Evolutionary conservation across 2,797 vertebrate genomes (phyloP), one percentile per base, ranked within the genome.

Genomic region (Propithecus perrieri): DNA sequence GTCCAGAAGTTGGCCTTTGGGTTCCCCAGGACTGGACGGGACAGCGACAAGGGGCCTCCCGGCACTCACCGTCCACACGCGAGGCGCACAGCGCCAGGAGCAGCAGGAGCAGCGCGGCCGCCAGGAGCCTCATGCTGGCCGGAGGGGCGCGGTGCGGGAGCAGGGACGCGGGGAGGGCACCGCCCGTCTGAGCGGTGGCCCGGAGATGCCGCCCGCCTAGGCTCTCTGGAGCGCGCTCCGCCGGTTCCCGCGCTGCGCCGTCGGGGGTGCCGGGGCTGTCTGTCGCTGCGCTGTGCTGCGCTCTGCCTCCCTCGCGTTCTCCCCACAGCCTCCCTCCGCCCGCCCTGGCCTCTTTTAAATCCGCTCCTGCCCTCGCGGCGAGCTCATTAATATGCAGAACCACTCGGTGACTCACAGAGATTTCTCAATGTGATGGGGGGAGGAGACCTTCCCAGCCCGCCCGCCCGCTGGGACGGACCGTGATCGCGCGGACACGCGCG

Each of bases 381-480:
- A 97, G 98, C 99, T 99, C 99, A 99, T 99, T 99, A 99, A 99
- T 99, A 99, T 99, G 99, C 99, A 99, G 96, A 98, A 98, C 99
- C 98, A 99, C 98, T 98, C 98, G 98, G 98, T 99, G 99, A 99
- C 99, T 99, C 99, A 99, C 99, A 98, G 98, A 98, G 99, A 99
- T 99, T 99, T 99, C 98, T 98, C 98, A 98, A 97, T 97, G 96
- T 95, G 94, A 65, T 43, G 81, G 88, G 96, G 80, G 96, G 97
- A 97, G 98, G 98, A 97, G 98, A 98, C 95, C 97, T 94, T 96
- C 96, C 92, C 95, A 94, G 96, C 95, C 90, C 63, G 85, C 71
- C 91, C 38, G 63, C 85, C 86, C 38, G 78, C 91, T 18, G 1
- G 80, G 75, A 90, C 2, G 79, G 86, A 85, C 78, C 3, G n/a